phyloP scores from a whole-genome alignment of 1,140 invertebrate species.

The Drosophila bipectinata region DNA sequence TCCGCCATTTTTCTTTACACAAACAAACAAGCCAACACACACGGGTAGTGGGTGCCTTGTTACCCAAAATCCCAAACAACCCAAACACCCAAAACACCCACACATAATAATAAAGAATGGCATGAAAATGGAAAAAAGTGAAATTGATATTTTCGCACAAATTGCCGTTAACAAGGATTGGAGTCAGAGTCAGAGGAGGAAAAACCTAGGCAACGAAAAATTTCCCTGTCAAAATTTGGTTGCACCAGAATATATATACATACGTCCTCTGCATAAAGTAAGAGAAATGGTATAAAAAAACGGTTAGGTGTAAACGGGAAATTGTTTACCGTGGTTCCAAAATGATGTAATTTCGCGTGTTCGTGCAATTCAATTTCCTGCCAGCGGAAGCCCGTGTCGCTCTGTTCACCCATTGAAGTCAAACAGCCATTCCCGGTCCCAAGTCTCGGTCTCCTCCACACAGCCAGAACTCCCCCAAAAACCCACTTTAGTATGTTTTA shows the following conservation, averaged over 20 bases:
- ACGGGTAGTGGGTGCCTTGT: not conserved
- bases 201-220: constrained; percentile 68
- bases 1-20: constrained; percentile 45
- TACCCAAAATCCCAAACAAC: constrained; percentile 12
- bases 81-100: constrained; percentile 14
- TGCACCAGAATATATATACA: constrained; percentile 17
- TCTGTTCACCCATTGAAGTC: constrained; percentile 65
- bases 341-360: constrained; percentile 83
- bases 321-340: constrained; percentile 82
- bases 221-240: constrained; percentile 68
- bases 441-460: not conserved
- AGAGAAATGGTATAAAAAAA: constrained; percentile 42
- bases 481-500: constrained; percentile 29
- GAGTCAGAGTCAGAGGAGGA: not conserved
- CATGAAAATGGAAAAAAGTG: constrained; percentile 53
- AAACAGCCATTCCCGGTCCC: constrained; percentile 49
- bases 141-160: constrained; percentile 77
- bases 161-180: constrained; percentile 70
- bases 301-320: constrained; percentile 71
- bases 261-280: not conserved
- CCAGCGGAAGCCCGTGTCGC: constrained; percentile 85
- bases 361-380: constrained; percentile 83
- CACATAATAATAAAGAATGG: constrained; percentile 16
- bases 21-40: constrained; percentile 11
- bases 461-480: not conserved